Evolutionary conservation across 2,797 vertebrate genomes (phyloP).

Genomic region (Cynopterus sphinx): DNA sequence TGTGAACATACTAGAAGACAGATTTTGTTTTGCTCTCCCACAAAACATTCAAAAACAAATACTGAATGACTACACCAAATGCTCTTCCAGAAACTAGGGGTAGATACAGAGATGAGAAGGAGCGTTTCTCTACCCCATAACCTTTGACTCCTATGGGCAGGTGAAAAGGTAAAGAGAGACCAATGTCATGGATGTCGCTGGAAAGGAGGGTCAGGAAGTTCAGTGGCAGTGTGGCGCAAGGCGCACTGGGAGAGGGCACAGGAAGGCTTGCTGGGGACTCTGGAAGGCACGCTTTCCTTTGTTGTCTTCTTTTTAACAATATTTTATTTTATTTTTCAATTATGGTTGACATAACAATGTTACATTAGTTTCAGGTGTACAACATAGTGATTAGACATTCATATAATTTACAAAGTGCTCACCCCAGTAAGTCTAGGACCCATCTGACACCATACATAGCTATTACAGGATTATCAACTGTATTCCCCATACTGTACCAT

Average conservation of each 20-base stretch:
- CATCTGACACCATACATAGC: too few species aligned
- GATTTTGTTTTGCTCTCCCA: neutral
- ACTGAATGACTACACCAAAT: neutral
- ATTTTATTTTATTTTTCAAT: too few species aligned
- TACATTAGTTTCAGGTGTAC: too few species aligned
- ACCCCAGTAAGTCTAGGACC: too few species aligned
- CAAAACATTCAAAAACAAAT: neutral
- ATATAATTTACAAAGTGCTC: too few species aligned
- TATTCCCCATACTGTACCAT: too few species aligned
- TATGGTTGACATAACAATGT: too few species aligned
- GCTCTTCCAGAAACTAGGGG: neutral
- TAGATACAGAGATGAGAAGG: neutral
- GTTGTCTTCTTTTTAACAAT: neutral
- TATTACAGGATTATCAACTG: too few species aligned
- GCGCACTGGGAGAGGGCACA: neutral
- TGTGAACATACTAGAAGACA: neutral
- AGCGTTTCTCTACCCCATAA: neutral
- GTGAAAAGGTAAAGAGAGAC: neutral
- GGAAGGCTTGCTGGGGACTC: neutral
- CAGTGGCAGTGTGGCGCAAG: rapidly evolving
- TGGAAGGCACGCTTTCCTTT: neutral
- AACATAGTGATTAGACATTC: too few species aligned
- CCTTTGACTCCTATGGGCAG: neutral
- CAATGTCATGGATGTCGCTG: neutral
- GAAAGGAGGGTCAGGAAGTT: neutral